Evolutionary conservation across 2,888 invertebrate species (phyloP), one percentile per base, ranked within the genome.

Genomic region (Diabrotica balteata): DNA sequence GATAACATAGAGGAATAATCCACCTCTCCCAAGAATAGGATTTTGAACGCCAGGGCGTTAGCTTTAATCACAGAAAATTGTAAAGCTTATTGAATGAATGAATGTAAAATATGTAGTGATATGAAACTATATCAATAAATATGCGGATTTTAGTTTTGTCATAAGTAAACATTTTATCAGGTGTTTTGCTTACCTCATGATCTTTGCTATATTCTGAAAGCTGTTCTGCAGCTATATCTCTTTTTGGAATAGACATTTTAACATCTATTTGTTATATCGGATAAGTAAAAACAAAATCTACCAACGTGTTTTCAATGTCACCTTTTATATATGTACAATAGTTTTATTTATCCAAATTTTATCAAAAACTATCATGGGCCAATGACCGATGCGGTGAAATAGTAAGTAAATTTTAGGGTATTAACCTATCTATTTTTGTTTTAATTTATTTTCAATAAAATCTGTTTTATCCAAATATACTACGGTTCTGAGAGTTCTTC

Each of bases 211-310:
- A 82, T 44, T 82, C 74, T 7, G 78, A 52, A 7, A 83, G 73
- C 64, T 83, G 83, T 70, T 82, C 78, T 10, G 78, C 76, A 53
- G 80, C 78, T 11, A 79, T 73, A 66, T 78, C 77, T 61, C 81
- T 73, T 42, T 70, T 72, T 8, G 67, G 68, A 32, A 59, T 63
- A 5, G 68, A 63, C 73, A 73, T 73, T 67, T 58, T 70, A 22
- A 4, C 45, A 17, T 32, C 8, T 54, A 42, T 8, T 9, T 7
- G 47, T 47, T 47, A 10, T 47, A 47, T 4, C 32, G 10, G 2
- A 17, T 7, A 11, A 43, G 43, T 43, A 43, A 43, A 43, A 57
- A 17, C 43, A 44, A 50, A 44, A 42, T 32, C 4, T 32, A 6
- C 46, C 46, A 8, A 59, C 50, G 49, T 59, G 53, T 67, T 55